Evolutionary conservation across 2,797 vertebrate genomes (phyloP).

Genomic region (Neostethus bicornis): DNA sequence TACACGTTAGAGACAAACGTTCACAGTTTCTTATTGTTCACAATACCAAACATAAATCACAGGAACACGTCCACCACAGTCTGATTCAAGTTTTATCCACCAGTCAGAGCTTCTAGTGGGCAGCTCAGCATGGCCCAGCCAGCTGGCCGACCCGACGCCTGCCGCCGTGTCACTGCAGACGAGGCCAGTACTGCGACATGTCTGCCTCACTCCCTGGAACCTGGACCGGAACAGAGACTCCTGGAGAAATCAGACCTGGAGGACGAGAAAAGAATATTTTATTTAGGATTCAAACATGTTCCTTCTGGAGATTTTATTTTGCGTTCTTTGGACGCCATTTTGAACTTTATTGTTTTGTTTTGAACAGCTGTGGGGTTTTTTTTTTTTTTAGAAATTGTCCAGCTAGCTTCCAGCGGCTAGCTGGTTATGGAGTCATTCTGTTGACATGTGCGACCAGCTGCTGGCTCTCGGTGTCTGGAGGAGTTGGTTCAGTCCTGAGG

Average conservation of each 20-base stretch:
- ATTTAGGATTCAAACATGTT: neutral
- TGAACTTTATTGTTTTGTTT: no score
- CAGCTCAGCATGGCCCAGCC: conserved; percentile 28
- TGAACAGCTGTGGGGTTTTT: no score
- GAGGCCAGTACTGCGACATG: conserved; percentile 99
- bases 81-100: conserved; percentile 20
- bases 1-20: conserved; percentile 94
- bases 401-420: no score
- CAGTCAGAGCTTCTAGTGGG: conserved; percentile 31
- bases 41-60: conserved; percentile 86
- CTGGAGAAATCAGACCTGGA: conserved; percentile 97
- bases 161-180: conserved; percentile 94
- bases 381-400: no score
- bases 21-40: conserved; percentile 83
- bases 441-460: no score
- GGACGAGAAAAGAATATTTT: conserved; percentile 28
- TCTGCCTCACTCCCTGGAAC: conserved; percentile 98
- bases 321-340: neutral
- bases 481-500: no score
- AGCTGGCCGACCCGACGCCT: no score
- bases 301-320: neutral
- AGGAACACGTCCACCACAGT: conserved; percentile 84
- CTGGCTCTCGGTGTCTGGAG: no score
- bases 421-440: no score
- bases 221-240: conserved; percentile 99